These are phyloP conservation scores for Mus pahari DNA, from an alignment of 2,113 vertebrate genomes.

Conservation along the genomic window DNA sequence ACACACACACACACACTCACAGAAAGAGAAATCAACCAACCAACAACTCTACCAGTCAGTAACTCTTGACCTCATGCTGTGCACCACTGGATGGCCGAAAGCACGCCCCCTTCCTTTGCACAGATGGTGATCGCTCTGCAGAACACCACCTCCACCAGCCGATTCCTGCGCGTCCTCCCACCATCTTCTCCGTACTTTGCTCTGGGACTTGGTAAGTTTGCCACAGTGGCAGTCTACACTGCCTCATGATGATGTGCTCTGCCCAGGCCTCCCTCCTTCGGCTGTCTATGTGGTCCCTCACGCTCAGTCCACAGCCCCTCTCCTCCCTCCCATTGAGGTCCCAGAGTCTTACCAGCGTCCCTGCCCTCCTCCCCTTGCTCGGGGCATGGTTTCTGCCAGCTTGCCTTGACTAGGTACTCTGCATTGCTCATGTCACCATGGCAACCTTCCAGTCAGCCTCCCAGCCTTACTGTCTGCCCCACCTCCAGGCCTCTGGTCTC, in stretches of 20 bases:
- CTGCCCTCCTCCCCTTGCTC: not conserved
- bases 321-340: not conserved
- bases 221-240: fast-evolving
- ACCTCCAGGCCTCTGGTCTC: not conserved
- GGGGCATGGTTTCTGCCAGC: not conserved
- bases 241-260: fast-evolving
- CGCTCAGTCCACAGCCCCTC: not conserved
- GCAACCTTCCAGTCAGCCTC: too few species aligned
- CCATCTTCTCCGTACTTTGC: slow-evolving; percentile 92
- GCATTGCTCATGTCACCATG: fast-evolving
- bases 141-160: slow-evolving; percentile 92
- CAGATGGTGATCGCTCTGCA: slow-evolving; percentile 92
- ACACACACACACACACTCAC: too few species aligned
- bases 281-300: fast-evolving
- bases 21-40: not conserved
- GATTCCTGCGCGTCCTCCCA: slow-evolving; percentile 90
- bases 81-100: not conserved
- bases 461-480: not conserved
- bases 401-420: not conserved
- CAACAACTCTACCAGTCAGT: too few species aligned
- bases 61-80: fast-evolving
- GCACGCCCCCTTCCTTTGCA: not conserved
- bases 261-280: fast-evolving
- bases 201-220: slow-evolving; percentile 90
- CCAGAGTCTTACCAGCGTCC: not conserved